Conservation (phyloP, 2,113 vertebrate species). For the Erythrocebus patas region DNA sequence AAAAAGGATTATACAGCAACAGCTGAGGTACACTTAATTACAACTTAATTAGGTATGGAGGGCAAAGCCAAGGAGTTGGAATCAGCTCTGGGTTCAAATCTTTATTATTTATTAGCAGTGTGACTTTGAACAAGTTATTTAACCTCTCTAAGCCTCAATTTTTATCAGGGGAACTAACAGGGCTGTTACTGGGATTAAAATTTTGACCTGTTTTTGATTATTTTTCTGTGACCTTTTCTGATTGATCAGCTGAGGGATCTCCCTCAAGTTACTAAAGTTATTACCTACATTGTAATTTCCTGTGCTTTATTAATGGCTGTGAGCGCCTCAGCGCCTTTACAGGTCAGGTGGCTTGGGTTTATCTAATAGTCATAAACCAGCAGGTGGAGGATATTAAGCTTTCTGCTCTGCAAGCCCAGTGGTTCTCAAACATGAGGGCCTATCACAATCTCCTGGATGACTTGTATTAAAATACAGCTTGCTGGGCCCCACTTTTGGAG, state of each 20-base stretch:
- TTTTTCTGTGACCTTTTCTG: background rate
- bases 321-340: background rate
- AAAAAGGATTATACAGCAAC: background rate
- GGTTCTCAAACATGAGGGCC: background rate
- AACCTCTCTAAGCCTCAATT: background rate
- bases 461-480: constrained; percentile 18
- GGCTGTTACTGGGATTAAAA: background rate
- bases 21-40: background rate
- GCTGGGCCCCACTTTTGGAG: background rate
- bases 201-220: background rate
- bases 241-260: background rate
- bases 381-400: background rate
- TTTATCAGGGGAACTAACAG: background rate
- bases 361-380: background rate
- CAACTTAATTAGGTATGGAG: background rate
- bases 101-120: background rate
- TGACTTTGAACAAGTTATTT: background rate
- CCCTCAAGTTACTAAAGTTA: background rate
- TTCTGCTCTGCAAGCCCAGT: background rate
- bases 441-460: background rate
- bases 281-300: background rate
- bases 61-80: background rate
- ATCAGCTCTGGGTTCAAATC: background rate
- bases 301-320: background rate
- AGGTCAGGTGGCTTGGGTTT: background rate